A percentile compares a stretch with the other conserved stretches of the same genome.
Evolutionary conservation across 1,140 invertebrate genomes (phyloP).

Genomic region (Goniozus legneri): DNA sequence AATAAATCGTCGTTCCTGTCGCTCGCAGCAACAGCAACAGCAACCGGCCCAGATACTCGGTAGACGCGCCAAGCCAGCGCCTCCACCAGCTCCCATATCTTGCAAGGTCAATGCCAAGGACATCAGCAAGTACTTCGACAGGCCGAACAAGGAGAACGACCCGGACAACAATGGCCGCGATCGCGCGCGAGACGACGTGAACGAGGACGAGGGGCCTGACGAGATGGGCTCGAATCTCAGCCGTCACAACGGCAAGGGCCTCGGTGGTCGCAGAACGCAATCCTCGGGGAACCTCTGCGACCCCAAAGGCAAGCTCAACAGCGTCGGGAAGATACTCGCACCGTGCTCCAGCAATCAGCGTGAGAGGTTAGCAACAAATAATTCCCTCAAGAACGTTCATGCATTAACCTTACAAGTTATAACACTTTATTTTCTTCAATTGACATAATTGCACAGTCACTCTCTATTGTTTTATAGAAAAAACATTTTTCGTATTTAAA

Average conservation of each 20-base stretch:
- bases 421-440: too few species aligned
- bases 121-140: slow-evolving; percentile 32
- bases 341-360: slow-evolving; percentile 42
- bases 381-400: too few species aligned
- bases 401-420: too few species aligned
- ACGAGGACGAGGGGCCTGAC: slow-evolving; percentile 7
- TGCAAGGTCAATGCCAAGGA: slow-evolving; percentile 34
- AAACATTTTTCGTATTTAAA: too few species aligned
- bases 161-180: slow-evolving; percentile 25
- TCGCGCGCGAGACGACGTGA: slow-evolving; percentile 12
- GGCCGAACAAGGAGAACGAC: slow-evolving; percentile 45
- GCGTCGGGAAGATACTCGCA: slow-evolving; percentile 48
- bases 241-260: slow-evolving; percentile 66
- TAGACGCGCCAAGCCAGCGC: too few species aligned
- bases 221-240: slow-evolving; percentile 73
- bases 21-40: too few species aligned
- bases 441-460: too few species aligned
- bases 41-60: too few species aligned
- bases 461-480: too few species aligned
- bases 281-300: slow-evolving; percentile 62
- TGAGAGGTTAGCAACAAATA: slow-evolving; percentile 53
- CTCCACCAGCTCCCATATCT: slow-evolving; percentile 26
- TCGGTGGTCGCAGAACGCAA: slow-evolving; percentile 65
- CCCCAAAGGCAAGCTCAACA: slow-evolving; percentile 47
- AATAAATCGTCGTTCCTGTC: too few species aligned